Percentiles rank a stretch among this genome's conserved stretches.
phyloP scores from a whole-genome alignment of 1,140 invertebrate species.

The Sminthurinus signatus region DNA sequence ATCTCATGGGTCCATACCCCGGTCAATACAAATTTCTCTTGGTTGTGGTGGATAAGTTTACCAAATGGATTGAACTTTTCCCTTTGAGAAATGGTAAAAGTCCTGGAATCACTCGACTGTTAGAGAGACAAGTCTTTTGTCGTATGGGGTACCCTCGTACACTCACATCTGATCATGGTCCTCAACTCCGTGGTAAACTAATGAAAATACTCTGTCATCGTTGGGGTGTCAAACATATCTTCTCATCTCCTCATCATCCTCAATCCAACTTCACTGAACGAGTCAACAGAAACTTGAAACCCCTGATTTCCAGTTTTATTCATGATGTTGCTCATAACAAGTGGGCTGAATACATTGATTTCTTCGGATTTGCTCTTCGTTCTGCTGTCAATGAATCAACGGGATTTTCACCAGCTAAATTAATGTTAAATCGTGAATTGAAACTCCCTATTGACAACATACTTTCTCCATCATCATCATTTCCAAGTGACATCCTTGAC shows the following conservation, averaged over 20 bases:
- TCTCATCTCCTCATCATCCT: conserved; percentile 32
- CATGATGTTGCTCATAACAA: conserved; percentile 8
- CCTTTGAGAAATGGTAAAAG: conserved; percentile 45
- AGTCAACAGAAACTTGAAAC: conserved; percentile 23
- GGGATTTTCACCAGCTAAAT: background rate
- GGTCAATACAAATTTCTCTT: conserved; percentile 44
- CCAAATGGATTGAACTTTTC: conserved; percentile 49
- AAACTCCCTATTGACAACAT: conserved; percentile 6
- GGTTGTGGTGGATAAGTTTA: conserved; percentile 48
- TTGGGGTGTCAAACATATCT: conserved; percentile 11
- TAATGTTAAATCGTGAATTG: conserved; percentile 15
- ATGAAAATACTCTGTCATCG: background rate
- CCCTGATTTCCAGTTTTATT: conserved; percentile 23
- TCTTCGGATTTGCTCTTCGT: conserved; percentile 18
- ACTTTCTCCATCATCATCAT: background rate
- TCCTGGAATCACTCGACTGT: background rate
- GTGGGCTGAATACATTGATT: background rate
- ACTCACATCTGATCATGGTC: conserved; percentile 13
- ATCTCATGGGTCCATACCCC: conserved; percentile 28
- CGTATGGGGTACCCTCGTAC: background rate
- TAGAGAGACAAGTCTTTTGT: conserved; percentile 15
- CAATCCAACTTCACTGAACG: conserved; percentile 33
- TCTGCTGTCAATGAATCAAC: conserved; percentile 7
- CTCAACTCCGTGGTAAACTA: background rate
- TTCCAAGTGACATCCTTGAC: too few relatives aligned